Evolutionary conservation across 2,888 invertebrate species (phyloP).

Genomic region (Lasius platythorax): DNA sequence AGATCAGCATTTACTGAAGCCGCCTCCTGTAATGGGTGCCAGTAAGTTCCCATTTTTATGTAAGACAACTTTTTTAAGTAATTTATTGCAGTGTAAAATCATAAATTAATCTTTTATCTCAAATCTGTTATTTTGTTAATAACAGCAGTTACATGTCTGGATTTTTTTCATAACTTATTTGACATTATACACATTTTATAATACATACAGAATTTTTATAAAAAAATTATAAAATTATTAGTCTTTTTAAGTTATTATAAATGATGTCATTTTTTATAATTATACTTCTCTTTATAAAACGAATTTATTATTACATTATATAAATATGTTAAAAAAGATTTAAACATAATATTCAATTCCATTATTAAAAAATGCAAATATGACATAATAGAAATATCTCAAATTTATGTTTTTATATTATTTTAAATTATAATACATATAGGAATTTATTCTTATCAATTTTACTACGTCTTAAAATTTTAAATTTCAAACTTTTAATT

Average conservation of each 20-base stretch:
- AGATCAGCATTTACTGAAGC: conserved; percentile 97
- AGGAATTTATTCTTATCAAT: no score
- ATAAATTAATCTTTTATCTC: background rate
- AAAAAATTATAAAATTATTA: background rate
- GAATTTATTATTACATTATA: no score
- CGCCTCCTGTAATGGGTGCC: conserved; percentile 95
- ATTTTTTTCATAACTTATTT: background rate
- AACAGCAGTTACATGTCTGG: background rate
- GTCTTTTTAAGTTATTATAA: no score
- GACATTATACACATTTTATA: background rate
- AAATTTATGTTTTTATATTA: no score
- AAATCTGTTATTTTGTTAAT: background rate
- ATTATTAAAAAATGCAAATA: no score
- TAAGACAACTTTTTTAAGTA: background rate
- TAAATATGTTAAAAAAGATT: no score
- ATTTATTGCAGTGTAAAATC: background rate
- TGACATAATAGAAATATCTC: no score
- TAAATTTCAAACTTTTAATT: background rate
- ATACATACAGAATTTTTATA: background rate
- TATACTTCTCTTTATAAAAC: no score
- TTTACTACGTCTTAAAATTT: background rate
- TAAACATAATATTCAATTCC: no score
- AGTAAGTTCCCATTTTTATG: conserved; percentile 86
- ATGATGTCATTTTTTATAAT: no score
- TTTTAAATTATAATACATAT: no score